A percentile compares a stretch with the other conserved stretches of the same genome.
phyloP scores from a whole-genome alignment of 2,888 invertebrate species.

The Lamellibrachia columna region DNA sequence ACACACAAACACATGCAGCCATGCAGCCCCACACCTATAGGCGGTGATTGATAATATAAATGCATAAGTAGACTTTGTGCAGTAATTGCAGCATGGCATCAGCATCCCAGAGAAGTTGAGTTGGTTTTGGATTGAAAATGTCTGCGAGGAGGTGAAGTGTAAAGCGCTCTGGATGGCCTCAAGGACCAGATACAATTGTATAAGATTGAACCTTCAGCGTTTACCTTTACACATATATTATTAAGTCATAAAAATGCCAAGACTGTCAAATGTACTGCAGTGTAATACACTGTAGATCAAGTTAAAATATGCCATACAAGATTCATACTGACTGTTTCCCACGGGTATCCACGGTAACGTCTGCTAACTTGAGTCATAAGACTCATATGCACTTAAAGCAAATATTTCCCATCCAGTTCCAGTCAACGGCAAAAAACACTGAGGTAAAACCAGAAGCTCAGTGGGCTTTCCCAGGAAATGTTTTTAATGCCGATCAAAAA shows the following conservation, averaged over 20 bases:
- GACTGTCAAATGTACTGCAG: neutral
- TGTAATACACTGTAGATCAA: neutral
- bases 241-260: too few relatives aligned
- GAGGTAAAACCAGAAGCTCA: neutral
- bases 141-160: too few relatives aligned
- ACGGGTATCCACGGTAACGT: neutral
- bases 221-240: too few relatives aligned
- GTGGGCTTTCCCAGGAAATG: neutral
- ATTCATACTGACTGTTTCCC: neutral
- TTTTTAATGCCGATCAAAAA: neutral
- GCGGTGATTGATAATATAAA: too few relatives aligned
- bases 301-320: neutral
- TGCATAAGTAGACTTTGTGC: too few relatives aligned
- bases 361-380: neutral
- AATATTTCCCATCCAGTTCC: neutral
- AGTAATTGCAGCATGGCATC: neutral
- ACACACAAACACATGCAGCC: too few relatives aligned
- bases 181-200: too few relatives aligned
- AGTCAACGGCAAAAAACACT: neutral
- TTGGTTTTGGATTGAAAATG: too few relatives aligned
- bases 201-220: too few relatives aligned
- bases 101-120: too few relatives aligned
- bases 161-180: too few relatives aligned
- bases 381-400: neutral
- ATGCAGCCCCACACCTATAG: too few relatives aligned